phyloP scores from a whole-genome alignment of 2,888 invertebrate species.

The Chrysolina americana region DNA sequence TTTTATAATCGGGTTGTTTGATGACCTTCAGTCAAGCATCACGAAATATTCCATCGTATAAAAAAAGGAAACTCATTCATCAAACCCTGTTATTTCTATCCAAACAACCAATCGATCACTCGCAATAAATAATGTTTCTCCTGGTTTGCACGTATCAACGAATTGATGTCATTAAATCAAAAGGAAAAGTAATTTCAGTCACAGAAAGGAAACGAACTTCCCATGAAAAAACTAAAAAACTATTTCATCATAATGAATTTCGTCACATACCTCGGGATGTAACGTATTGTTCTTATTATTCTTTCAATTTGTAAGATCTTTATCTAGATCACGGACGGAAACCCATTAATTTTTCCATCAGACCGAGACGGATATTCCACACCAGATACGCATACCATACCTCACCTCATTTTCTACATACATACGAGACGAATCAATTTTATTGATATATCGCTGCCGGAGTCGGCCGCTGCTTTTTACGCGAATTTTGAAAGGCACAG shows the following conservation, averaged over 20 bases:
- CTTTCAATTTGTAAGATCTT: constrained; percentile 14
- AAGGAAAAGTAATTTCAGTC: neutral
- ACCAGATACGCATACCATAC: constrained; percentile 6
- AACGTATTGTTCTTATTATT: constrained; percentile 5
- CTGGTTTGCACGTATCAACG: no score
- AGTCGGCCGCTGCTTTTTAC: neutral
- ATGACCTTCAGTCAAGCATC: no score
- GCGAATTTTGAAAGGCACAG: neutral
- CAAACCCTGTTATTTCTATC: no score
- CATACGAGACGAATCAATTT: neutral
- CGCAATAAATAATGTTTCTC: no score
- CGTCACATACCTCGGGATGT: neutral
- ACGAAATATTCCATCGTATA: no score
- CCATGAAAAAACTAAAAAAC: neutral
- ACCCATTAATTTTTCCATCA: constrained; percentile 20
- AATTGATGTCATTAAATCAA: neutral
- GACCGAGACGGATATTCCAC: constrained; percentile 22
- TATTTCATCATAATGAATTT: constrained; percentile 2
- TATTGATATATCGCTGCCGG: neutral
- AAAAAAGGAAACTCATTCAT: no score
- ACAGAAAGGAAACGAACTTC: constrained; percentile 4
- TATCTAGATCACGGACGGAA: constrained; percentile 21
- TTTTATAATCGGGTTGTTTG: no score
- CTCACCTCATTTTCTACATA: neutral
- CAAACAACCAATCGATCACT: no score